Base-by-base conservation (phyloP, 2,888 invertebrate genomes). In the Rapana venosa region DNA sequence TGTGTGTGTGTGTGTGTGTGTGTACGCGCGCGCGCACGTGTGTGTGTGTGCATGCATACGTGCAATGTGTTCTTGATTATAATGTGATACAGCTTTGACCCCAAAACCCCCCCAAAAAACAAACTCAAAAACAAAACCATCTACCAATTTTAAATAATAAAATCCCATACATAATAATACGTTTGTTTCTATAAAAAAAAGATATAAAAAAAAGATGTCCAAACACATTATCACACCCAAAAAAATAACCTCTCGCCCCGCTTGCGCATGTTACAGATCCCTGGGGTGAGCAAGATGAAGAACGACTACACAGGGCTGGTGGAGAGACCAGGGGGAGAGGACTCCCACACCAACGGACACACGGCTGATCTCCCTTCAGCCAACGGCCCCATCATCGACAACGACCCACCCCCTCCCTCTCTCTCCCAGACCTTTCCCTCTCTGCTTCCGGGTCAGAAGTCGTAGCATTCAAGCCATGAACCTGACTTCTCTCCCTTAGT, bases 211-310 rank as follows among this genome's bases (percentile, higher is more conserved):
- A 5, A 47, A 47, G 2, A 5, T 47, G 8, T 47, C n/a, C n/a
- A 47, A 47, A 47, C 47, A 2, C 8, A 47, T 47, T 8, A 47
- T 47, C 47, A 47, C 47, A 47, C 47, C n/a, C n/a, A n/a, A n/a
- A 47, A 47, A 47, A 47, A 47, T 47, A 47, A 47, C 8, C 22
- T 15, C 47, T 6, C 22, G 2, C 35, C 35, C 1, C 4, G 32
- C 83, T 56, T 22, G 20, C 47, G 36, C 83, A 36, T 30, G 30
- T 58, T 58, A 1, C 84, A 84, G 84, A 47, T 84, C n/a, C 84
- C 84, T 26, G 83, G 84, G 22, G 47, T 58, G 47, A 84, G 58
- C 84, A 84, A 84, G 58, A 84, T 84, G 84, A 47, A 30, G 84
- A 58, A 58, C 58, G 58, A 84, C 58, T 84, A 84, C 58, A 30